A percentile compares a stretch with the other conserved stretches of the same genome.
These are phyloP conservation scores for Corynorhinus townsendii DNA, from an alignment of 2,113 vertebrate genomes.

Conservation along the genomic window DNA sequence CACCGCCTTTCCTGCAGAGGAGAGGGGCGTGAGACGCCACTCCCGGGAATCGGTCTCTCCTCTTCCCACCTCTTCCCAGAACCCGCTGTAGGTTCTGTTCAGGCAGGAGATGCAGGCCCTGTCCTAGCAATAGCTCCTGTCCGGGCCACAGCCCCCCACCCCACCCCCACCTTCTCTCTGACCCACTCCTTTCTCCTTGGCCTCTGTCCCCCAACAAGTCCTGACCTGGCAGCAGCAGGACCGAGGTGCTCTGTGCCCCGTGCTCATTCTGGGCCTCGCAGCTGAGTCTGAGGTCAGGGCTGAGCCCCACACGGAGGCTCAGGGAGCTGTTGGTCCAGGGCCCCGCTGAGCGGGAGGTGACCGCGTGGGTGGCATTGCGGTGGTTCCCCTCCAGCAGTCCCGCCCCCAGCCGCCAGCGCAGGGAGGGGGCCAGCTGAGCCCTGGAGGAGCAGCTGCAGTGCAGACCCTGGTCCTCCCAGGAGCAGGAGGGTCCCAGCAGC, in stretches of 20 bases:
- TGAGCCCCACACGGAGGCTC: fast-evolving
- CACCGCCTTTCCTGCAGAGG: background rate
- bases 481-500: background rate
- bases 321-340: constrained; percentile 48
- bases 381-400: background rate
- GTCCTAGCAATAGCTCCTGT: fast-evolving
- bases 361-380: fast-evolving
- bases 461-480: background rate
- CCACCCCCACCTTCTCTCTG: background rate
- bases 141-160: fast-evolving
- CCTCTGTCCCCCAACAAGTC: too few relatives aligned
- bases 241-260: fast-evolving
- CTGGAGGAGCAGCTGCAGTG: background rate
- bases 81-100: background rate
- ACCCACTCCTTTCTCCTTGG: background rate
- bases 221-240: constrained; percentile 47
- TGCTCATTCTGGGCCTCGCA: fast-evolving
- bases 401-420: background rate
- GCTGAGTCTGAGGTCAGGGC: background rate
- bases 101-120: background rate
- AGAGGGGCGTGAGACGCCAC: fast-evolving
- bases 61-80: background rate
- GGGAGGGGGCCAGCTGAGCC: background rate
- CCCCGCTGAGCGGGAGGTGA: fast-evolving
- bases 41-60: fast-evolving